Percentiles rank a stretch among this genome's conserved stretches.
Evolutionary conservation across 2,797 vertebrate genomes (phyloP).

Genomic region (Oophaga sylvatica): DNA sequence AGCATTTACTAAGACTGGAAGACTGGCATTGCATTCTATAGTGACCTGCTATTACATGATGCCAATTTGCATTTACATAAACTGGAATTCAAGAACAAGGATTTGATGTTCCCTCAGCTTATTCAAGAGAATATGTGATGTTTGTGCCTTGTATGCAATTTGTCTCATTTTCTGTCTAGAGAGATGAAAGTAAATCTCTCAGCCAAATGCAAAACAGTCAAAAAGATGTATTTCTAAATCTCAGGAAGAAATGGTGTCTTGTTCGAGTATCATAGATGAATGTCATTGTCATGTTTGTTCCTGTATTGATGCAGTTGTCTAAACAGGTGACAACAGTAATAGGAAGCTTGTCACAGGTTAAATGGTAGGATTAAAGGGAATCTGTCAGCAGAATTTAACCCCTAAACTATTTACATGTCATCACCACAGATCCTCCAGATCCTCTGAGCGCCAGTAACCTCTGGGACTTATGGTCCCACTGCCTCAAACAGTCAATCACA

Average conservation of each 20-base stretch:
- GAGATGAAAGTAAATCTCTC: background rate
- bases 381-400: no score
- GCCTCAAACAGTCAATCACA: no score
- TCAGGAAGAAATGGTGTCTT: background rate
- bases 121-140: background rate
- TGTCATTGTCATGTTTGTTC: conserved; percentile 16
- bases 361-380: background rate
- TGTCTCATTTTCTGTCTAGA: background rate
- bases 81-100: conserved; percentile 1
- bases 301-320: background rate
- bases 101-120: background rate
- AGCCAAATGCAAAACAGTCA: background rate
- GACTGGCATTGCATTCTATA: background rate
- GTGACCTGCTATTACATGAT: conserved; percentile 4
- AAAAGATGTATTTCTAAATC: background rate
- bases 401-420: no score
- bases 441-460: no score
- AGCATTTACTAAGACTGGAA: no score
- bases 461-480: no score
- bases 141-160: background rate
- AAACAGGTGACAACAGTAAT: conserved; percentile 21
- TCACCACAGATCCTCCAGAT: no score
- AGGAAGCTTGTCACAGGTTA: conserved; percentile 22
- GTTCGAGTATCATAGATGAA: background rate
- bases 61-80: conserved; percentile 2